Evolutionary conservation across 2,888 invertebrate species (phyloP), one percentile per base, ranked within the genome.

Genomic region (Clunio marinus): DNA sequence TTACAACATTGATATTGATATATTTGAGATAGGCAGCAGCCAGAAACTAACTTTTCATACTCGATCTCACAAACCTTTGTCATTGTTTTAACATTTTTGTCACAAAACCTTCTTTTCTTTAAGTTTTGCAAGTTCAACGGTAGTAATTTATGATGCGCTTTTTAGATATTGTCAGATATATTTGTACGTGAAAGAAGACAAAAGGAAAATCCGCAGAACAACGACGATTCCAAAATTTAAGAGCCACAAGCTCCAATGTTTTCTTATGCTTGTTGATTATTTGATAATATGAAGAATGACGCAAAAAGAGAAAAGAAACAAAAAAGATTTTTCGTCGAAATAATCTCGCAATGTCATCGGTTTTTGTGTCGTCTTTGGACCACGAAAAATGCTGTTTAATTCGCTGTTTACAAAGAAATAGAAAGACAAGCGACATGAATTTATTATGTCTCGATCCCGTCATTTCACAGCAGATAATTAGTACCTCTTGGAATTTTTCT

Each of bases 301-400:
- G n/a, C n/a, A n/a, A n/a, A n/a, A n/a, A n/a, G n/a, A n/a, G n/a
- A 22, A 51, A 51, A 20, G 51, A 3, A 37, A 28, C 35, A 25
- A 35, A 35, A 25, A 17, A 35, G 17, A 10, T 35, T 35, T 55
- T n/a, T 7, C 22, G 8, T 4, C 35, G 27, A 35, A 55, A 66
- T 66, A 66, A 66, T 66, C 66, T 66, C 35, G 55, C 66, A 55
- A 66, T 66, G 66, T 66, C 66, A 66, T 66, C 66, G 45, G 15
- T 35, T 35, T 59, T 41, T 62, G 2, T 62, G 24, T 5, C n/a
- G 1, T 59, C n/a, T 22, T 59, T 66, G 66, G 55, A 66, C 66
- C 66, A 66, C 66, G 46, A 66, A 55, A 66, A 24, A 45, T 25
- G 51, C 55, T 66, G 66, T 66, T 24, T 55, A 55, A 46, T 66